Evolutionary conservation across 2,113 vertebrate species (phyloP).

Genomic region (Vanacampus margaritifer): DNA sequence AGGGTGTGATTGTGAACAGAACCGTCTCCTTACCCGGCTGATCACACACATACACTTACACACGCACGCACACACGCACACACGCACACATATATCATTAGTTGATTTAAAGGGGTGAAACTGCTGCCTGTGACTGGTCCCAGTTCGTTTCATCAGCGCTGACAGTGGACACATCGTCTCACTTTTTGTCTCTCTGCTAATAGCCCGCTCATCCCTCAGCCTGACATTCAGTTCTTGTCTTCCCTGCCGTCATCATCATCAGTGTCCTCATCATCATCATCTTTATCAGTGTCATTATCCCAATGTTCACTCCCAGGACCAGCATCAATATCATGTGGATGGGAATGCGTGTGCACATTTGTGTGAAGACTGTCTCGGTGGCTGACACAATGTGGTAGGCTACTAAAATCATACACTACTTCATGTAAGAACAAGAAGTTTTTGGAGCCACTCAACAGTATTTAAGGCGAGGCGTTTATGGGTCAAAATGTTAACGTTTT

Average conservation of each 20-base stretch:
- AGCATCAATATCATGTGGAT: conserved; percentile 8
- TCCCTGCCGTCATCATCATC: conserved; percentile 29
- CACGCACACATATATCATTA: conserved; percentile 12
- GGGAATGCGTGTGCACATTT: neutral
- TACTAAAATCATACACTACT: too few species aligned
- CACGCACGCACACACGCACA: conserved; percentile 9
- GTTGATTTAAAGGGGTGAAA: conserved; percentile 33
- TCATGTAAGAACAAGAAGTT: too few species aligned
- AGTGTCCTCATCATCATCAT: conserved; percentile 19
- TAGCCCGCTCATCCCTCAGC: conserved; percentile 27
- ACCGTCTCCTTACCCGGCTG: conserved; percentile 26
- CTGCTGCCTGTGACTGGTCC: conserved; percentile 29
- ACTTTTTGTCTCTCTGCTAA: conserved; percentile 37
- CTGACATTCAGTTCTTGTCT: conserved; percentile 40
- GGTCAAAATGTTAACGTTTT: too few species aligned
- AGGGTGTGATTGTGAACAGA: conserved; percentile 61
- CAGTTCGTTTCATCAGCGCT: conserved; percentile 43
- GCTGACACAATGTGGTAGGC: neutral
- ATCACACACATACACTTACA: conserved; percentile 2
- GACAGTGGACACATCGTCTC: conserved; percentile 45
- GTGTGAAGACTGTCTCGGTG: neutral
- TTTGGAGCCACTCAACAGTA: too few species aligned
- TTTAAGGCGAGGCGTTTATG: too few species aligned
- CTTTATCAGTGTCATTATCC: conserved; percentile 44
- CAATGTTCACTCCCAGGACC: conserved; percentile 38